Evolutionary conservation across 2,797 vertebrate species (phyloP), one percentile per base, ranked within the genome.

Genomic region (Sphenodon punctatus): DNA sequence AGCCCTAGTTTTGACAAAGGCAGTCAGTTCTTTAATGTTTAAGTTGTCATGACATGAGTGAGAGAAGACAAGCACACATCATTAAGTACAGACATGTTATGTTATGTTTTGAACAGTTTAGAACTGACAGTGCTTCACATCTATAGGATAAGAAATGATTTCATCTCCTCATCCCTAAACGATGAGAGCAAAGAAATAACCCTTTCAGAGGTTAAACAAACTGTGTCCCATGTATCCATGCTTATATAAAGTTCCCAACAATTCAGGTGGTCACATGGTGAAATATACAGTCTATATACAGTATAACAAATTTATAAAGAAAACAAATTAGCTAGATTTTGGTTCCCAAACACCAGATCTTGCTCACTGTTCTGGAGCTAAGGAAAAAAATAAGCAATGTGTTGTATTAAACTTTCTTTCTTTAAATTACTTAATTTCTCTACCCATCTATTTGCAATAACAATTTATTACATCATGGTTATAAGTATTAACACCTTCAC

Each of bases 61-160:
- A 92, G 89, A 93, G 89, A 89, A 86, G n/a, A 86, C 86, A 82
- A 72, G 22, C 41, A 64, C 36, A 85, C 67, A 83, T 76, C 70
- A 23, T 46, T 19, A 69, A 80, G 78, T 85, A 91, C 88, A 66
- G 67, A 90, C 86, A 86, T n/a, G 68, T 84, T 82, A 87, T 75
- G 90, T 92, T 90, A 85, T 91, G 84, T 83, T 74, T 77, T 85
- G 27, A 88, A 88, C 73, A 81, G 80, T 68, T 90, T 55, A 82
- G 74, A 88, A 92, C 82, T 41, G 75, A 91, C 95, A 92, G 93
- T 93, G 92, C 94, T 93, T 91, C 91, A 89, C 89, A 84, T 85
- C 89, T 90, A 76, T 3, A 84, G 90, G 89, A 78, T 46, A 87
- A 88, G 89, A 93, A 79, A 89, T 86, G 93, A 95, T 90, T 94